These are phyloP conservation scores for Eospalax fontanierii DNA, from an alignment of 2,797 vertebrate genomes.

Conservation along the genomic window DNA sequence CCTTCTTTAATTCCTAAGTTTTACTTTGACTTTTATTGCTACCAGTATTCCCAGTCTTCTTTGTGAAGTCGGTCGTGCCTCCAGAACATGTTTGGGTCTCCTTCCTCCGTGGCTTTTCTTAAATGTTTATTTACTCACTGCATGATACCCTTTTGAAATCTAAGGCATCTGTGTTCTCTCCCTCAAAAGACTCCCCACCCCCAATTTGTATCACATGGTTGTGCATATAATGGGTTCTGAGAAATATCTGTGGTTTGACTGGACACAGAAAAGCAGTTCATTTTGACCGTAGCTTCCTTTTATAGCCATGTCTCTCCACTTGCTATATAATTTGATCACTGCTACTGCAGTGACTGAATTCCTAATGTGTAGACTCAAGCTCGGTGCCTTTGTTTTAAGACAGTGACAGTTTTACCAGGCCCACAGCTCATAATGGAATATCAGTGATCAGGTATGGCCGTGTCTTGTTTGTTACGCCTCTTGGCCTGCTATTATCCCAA, in stretches of 20 bases:
- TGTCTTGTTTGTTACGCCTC: slow-evolving; percentile 46
- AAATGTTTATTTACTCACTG: slow-evolving; percentile 43
- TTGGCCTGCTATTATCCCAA: slow-evolving; percentile 77
- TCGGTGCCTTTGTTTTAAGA: slow-evolving; percentile 72
- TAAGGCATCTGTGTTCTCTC: background rate
- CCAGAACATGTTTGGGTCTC: background rate
- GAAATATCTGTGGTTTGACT: slow-evolving; percentile 42
- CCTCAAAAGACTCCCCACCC: background rate
- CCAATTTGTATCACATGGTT: background rate
- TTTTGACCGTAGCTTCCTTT: slow-evolving; percentile 19
- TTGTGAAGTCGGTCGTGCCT: background rate
- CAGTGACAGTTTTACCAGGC: slow-evolving; percentile 70
- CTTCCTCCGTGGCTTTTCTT: slow-evolving; percentile 22
- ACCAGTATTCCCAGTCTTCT: background rate
- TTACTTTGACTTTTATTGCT: background rate
- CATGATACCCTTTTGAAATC: slow-evolving; percentile 2
- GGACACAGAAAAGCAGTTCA: slow-evolving; percentile 42
- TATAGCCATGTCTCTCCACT: background rate
- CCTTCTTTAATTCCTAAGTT: background rate
- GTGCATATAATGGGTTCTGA: background rate
- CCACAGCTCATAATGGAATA: slow-evolving; percentile 66
- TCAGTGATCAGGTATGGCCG: slow-evolving; percentile 71
- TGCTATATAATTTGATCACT: slow-evolving; percentile 69
- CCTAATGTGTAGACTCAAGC: slow-evolving; percentile 38
- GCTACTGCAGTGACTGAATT: slow-evolving; percentile 16